Evolutionary conservation across 2,797 vertebrate genomes (phyloP).

Genomic region (Aldrovandia affinis): DNA sequence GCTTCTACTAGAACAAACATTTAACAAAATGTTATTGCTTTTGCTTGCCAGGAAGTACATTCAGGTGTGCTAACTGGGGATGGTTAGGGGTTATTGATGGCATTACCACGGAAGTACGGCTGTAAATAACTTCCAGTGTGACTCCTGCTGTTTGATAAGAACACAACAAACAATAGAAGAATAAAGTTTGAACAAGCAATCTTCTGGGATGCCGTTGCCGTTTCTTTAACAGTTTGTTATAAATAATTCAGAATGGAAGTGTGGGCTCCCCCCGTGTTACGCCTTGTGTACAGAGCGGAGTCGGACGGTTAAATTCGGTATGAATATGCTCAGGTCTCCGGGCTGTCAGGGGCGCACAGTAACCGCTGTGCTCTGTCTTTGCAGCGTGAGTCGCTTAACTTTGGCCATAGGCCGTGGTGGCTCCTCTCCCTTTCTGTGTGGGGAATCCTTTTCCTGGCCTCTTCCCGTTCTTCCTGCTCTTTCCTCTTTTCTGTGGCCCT

Average conservation of each 20-base stretch:
- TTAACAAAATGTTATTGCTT: slow-evolving; percentile 61
- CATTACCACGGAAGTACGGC: slow-evolving; percentile 24
- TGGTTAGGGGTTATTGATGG: slow-evolving; percentile 38
- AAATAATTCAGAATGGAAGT: background rate
- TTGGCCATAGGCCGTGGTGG: background rate
- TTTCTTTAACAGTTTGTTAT: background rate
- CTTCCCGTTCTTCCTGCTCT: background rate
- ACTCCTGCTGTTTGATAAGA: slow-evolving; percentile 14
- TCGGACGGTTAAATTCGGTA: background rate
- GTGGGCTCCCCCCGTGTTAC: background rate
- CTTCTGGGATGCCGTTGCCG: background rate
- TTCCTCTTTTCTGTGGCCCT: background rate
- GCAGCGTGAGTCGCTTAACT: background rate
- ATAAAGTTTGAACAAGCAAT: background rate
- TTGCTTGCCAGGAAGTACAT: slow-evolving; percentile 27
- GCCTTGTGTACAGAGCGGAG: background rate
- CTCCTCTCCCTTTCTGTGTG: background rate
- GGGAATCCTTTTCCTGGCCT: background rate
- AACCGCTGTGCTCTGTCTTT: background rate
- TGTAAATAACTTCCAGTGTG: slow-evolving; percentile 9
- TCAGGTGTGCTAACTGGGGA: slow-evolving; percentile 52
- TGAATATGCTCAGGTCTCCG: background rate
- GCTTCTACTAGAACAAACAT: slow-evolving; percentile 70
- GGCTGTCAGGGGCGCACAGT: background rate
- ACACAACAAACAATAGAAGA: background rate